A percentile compares a stretch with the other conserved stretches of the same genome.
These are phyloP conservation scores for Halcyon malimbica DNA, from an alignment of 2,113 vertebrate species.

Conservation along the genomic window DNA sequence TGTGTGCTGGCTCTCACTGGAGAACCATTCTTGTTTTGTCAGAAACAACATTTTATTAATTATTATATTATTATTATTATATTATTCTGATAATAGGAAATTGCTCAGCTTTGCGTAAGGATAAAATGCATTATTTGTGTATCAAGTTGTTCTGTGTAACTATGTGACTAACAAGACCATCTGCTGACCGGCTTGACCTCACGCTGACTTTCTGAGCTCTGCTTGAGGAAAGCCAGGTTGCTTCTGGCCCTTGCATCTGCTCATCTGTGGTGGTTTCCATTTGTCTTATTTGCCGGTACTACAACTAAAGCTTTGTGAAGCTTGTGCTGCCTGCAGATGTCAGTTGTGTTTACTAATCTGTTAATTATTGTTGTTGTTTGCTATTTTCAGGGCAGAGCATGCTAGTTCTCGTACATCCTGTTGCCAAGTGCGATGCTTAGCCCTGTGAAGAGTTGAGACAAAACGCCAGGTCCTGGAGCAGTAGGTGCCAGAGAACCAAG, in stretches of 20 bases:
- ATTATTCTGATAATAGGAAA: background rate
- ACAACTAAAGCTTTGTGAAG: background rate
- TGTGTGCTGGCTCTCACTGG: no score
- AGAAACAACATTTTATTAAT: background rate
- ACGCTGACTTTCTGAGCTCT: background rate
- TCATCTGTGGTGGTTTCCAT: background rate
- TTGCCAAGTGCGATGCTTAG: background rate
- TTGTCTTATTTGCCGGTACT: background rate
- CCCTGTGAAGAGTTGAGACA: background rate
- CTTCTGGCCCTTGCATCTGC: background rate
- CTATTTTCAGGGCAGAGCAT: background rate
- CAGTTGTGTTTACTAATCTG: background rate
- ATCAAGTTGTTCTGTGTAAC: background rate
- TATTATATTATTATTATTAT: no score
- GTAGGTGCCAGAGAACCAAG: fast-evolving
- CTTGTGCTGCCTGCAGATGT: background rate
- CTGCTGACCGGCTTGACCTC: background rate
- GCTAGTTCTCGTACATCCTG: background rate
- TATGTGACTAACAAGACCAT: background rate
- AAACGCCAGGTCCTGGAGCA: fast-evolving
- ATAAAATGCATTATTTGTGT: background rate
- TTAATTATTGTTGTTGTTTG: background rate
- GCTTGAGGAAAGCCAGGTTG: background rate
- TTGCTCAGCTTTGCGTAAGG: background rate
- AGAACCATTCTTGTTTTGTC: background rate